Evolutionary conservation across 2,113 vertebrate species (phyloP), one percentile per base, ranked within the genome.

Genomic region (Heteronetta atricapilla): DNA sequence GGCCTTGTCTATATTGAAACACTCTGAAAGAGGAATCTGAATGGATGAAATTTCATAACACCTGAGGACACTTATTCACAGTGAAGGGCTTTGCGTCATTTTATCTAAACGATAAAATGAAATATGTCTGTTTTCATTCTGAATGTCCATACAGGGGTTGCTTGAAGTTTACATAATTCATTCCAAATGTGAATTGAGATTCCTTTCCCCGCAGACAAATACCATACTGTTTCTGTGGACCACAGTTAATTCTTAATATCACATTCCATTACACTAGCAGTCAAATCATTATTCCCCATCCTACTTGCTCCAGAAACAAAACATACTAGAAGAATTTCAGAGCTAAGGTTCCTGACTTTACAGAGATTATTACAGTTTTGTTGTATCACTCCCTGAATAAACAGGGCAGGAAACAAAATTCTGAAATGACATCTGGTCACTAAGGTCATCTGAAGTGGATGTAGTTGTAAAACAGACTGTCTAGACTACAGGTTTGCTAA

Each of bases 61-160:
- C 13, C 48, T 9, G 17, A 82, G 67, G 72, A 88, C 20, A n/a
- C 13, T 59, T 67, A 72, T 8, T 46, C 48, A 44, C 46, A 83
- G 36, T 28, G 28, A 73, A 86, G 42, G 34, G 38, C 23, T 88
- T 83, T 90, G 38, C 28, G 80, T 64, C 22, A 29, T 28, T 79
- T 92, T 83, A 76, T 76, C 80, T 60, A 86, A 88, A 79, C 59
- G 53, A 82, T 63, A 94, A 84, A 91, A 82, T 26, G 69, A 92
- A 95, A 82, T 50, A 72, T 1, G 1, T 22, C 23, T 44, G 15
- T 10, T 6, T 73, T 90, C 56, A 76, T 90, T 90, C 58, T 40
- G 34, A 86, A 77, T 80, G 48, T 59, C 33, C 82, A 63, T 26
- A 72, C 31, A 64, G 23, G 16, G 12, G 28, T 50, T 64, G 67